Evolutionary conservation across 2,888 invertebrate species (phyloP).

Genomic region (Tinea trinotella): DNA sequence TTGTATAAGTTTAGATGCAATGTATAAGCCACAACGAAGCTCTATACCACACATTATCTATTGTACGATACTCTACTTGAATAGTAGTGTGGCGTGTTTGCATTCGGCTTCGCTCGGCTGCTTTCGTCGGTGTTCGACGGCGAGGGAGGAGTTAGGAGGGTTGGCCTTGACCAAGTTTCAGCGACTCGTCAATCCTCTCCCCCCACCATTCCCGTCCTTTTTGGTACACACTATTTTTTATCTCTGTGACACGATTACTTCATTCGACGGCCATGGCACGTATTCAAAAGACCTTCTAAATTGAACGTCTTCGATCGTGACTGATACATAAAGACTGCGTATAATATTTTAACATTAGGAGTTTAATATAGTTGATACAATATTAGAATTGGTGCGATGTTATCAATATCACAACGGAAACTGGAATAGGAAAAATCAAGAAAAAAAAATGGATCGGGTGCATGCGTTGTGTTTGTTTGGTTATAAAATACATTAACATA

Average conservation of each 20-base stretch:
- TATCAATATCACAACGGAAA: no score
- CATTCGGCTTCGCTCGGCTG: constrained; percentile 46
- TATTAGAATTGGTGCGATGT: no score
- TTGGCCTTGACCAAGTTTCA: constrained; percentile 72
- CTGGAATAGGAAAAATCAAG: no score
- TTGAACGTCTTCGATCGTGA: constrained; percentile 17
- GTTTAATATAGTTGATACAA: no score
- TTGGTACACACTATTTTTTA: constrained; percentile 39
- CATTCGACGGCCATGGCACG: constrained; percentile 40
- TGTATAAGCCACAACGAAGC: not conserved
- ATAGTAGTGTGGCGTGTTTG: constrained; percentile 30
- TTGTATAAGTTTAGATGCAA: not conserved
- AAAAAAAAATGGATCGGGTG: no score
- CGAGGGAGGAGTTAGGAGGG: constrained; percentile 40
- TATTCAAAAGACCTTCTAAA: constrained; percentile 20
- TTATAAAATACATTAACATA: no score
- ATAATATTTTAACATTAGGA: not conserved
- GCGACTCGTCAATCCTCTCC: constrained; percentile 62
- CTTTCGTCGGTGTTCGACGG: constrained; percentile 35
- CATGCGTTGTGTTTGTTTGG: no score
- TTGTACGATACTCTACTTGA: constrained; percentile 48
- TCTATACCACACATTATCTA: constrained; percentile 27
- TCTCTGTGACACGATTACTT: constrained; percentile 61
- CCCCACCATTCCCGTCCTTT: constrained; percentile 66
- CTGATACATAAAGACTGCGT: constrained; percentile 2